Conservation (phyloP, 2,888 invertebrate genomes). For the Trachelus iudaicus region DNA sequence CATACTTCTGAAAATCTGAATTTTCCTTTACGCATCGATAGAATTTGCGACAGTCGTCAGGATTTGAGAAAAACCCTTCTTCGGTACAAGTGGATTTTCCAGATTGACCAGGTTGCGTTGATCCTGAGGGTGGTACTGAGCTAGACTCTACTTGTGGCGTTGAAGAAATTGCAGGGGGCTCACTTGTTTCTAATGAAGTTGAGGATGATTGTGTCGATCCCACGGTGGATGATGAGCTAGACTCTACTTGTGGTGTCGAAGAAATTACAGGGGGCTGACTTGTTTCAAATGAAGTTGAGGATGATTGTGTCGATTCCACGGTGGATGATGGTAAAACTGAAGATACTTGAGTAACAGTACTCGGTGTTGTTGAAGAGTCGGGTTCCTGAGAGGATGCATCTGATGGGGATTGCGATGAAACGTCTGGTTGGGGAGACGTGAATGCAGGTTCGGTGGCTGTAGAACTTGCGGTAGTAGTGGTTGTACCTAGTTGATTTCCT, state of each 20-base stretch:
- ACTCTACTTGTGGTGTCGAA: slow-evolving; percentile 4
- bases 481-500: neutral
- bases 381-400: neutral
- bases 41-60: slow-evolving; percentile 78
- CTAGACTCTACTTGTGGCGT: slow-evolving; percentile 3
- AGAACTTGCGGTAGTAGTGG: neutral
- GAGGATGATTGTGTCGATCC: slow-evolving; percentile 1
- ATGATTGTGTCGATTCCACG: neutral
- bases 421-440: too few species aligned
- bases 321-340: slow-evolving; percentile 8
- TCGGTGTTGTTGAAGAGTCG: slow-evolving; percentile 10
- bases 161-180: slow-evolving; percentile 7
- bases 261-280: slow-evolving; percentile 2
- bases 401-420: too few species aligned
- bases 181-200: slow-evolving; percentile 7
- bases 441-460: neutral
- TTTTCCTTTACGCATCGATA: slow-evolving; percentile 79
- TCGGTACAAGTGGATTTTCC: slow-evolving; percentile 64
- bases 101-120: slow-evolving; percentile 10
- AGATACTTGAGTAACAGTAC: slow-evolving; percentile 8
- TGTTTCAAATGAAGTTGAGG: slow-evolving; percentile 8
- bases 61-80: slow-evolving; percentile 80
- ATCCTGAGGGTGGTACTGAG: slow-evolving; percentile 5
- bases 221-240: neutral
- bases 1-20: slow-evolving; percentile 68